phyloP scores from a whole-genome alignment of 2,113 vertebrate genomes.

The Hipposideros armiger region DNA sequence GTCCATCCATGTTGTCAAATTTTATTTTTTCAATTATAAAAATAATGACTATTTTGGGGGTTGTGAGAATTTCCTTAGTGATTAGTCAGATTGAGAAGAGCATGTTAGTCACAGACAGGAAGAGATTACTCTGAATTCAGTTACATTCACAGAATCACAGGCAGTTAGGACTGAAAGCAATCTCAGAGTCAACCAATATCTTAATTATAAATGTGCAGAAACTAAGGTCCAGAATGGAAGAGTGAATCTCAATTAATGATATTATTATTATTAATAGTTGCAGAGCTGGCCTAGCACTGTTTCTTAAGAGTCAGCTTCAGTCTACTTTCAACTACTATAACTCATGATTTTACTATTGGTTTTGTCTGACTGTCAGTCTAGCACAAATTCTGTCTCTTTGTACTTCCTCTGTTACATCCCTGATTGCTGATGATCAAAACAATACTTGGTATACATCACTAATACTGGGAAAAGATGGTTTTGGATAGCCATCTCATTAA shows the following conservation, averaged over 20 bases:
- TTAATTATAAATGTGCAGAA: neutral
- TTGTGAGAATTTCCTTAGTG: slow-evolving; percentile 52
- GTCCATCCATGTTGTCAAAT: neutral
- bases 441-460: neutral
- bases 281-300: neutral
- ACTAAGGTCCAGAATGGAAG: neutral
- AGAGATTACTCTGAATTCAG: slow-evolving; percentile 27
- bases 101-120: neutral
- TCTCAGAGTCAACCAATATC: slow-evolving; percentile 7
- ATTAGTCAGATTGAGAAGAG: slow-evolving; percentile 37
- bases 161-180: neutral
- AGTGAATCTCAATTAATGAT: neutral
- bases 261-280: too few species aligned
- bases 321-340: neutral
- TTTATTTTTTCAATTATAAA: slow-evolving; percentile 53
- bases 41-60: slow-evolving; percentile 45
- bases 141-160: neutral
- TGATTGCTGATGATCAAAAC: neutral
- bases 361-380: neutral
- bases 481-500: neutral
- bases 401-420: neutral
- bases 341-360: neutral
- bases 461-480: neutral
- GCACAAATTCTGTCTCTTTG: neutral
- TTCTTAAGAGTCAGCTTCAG: neutral